A percentile compares a stretch with the other conserved stretches of the same genome.
These are phyloP conservation scores for Acromyrmex echinatior DNA, from an alignment of 1,140 invertebrate genomes.

Conservation along the genomic window DNA sequence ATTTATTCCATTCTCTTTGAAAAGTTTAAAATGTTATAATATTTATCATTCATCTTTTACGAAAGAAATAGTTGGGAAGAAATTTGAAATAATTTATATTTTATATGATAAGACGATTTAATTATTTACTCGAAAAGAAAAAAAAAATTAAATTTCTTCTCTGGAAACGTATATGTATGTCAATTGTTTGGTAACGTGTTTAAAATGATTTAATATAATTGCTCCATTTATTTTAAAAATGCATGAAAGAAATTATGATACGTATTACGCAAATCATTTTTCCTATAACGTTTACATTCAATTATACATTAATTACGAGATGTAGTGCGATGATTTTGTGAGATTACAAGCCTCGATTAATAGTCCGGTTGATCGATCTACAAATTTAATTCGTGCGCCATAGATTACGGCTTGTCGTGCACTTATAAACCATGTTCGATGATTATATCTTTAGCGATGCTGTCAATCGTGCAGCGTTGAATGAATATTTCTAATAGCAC, in stretches of 20 bases:
- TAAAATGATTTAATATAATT: constrained; percentile 31
- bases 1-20: background rate
- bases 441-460: constrained; percentile 34
- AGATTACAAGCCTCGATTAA: constrained; percentile 39
- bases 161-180: background rate
- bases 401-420: constrained; percentile 31
- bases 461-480: background rate
- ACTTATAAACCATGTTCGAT: constrained; percentile 26
- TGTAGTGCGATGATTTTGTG: constrained; percentile 35
- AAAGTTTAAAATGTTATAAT: background rate
- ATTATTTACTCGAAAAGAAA: background rate
- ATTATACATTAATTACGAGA: constrained; percentile 43
- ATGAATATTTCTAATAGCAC: constrained; percentile 8
- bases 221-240: constrained; percentile 13
- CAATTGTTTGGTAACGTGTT: background rate
- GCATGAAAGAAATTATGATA: background rate
- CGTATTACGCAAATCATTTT: constrained; percentile 3
- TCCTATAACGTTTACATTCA: constrained; percentile 22
- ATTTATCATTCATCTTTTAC: background rate
- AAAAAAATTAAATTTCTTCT: background rate
- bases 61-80: background rate
- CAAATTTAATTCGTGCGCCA: constrained; percentile 25
- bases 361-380: constrained; percentile 43
- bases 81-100: background rate
- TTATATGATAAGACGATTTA: background rate